A percentile compares a stretch with the other conserved stretches of the same genome.
Evolutionary conservation across 2,888 invertebrate species (phyloP).

Genomic region (Rutpela maculata): DNA sequence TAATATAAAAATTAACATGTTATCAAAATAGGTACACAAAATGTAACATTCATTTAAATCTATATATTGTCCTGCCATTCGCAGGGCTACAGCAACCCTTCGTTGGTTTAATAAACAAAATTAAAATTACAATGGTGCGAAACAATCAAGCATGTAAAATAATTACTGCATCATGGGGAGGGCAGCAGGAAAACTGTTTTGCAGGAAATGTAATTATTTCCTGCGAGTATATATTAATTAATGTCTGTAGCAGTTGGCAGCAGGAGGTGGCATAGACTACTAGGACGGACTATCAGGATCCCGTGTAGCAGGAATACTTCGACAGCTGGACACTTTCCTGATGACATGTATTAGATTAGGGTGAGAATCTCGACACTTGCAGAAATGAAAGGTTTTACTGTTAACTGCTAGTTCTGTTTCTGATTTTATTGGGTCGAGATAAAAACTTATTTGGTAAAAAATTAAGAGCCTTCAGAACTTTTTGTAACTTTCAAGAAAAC

Average conservation of each 20-base stretch:
- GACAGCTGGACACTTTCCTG: slow-evolving; percentile 73
- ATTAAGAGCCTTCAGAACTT: slow-evolving; percentile 21
- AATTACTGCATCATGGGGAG: slow-evolving; percentile 64
- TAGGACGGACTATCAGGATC: slow-evolving; percentile 47
- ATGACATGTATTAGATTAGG: slow-evolving; percentile 74
- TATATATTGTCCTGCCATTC: slow-evolving; percentile 50
- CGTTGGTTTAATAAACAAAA: slow-evolving; percentile 62
- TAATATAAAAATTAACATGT: too few species aligned
- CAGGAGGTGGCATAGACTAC: slow-evolving; percentile 65
- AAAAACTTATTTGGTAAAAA: slow-evolving; percentile 37
- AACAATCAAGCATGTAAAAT: slow-evolving; percentile 70
- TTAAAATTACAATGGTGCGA: slow-evolving; percentile 68
- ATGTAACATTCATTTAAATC: slow-evolving; percentile 31
- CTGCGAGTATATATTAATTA: slow-evolving; percentile 74
- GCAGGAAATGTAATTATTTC: slow-evolving; percentile 70
- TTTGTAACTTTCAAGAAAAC: slow-evolving; percentile 4
- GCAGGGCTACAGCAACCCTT: slow-evolving; percentile 50
- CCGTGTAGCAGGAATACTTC: slow-evolving; percentile 58
- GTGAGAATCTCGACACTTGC: slow-evolving; percentile 72
- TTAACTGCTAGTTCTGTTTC: slow-evolving; percentile 49
- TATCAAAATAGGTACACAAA: slow-evolving; percentile 1
- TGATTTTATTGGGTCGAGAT: slow-evolving; percentile 39
- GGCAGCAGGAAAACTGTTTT: slow-evolving; percentile 52
- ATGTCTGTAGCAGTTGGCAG: slow-evolving; percentile 73
- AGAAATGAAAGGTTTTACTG: slow-evolving; percentile 62